Conservation (phyloP, 2,888 invertebrate genomes). For the Abrostola triplasia region DNA sequence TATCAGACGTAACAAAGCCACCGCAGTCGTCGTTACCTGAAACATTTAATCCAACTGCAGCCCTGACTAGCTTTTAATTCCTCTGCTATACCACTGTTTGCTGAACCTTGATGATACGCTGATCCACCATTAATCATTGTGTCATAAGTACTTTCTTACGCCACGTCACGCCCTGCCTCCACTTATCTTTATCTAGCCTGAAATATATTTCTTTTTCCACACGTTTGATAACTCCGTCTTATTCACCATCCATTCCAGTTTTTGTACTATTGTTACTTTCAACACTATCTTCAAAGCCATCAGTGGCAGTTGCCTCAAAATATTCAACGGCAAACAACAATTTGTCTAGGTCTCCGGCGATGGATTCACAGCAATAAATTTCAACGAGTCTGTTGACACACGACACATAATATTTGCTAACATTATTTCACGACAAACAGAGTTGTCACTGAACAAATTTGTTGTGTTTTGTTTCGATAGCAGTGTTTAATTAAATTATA, state of each 20-base stretch:
- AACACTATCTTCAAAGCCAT: constrained; percentile 15
- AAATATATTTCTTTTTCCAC: constrained; percentile 24
- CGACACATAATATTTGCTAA: constrained; percentile 77
- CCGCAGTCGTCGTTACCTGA: constrained; percentile 40
- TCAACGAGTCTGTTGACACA: constrained; percentile 71
- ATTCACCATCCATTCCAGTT: constrained; percentile 37
- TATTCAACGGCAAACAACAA: constrained; percentile 28
- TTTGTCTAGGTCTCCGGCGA: constrained; percentile 48
- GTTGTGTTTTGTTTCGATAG: constrained; percentile 78
- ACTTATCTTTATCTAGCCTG: constrained; percentile 42
- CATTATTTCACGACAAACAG: constrained; percentile 79
- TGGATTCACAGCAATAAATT: constrained; percentile 78
- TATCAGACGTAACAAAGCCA: constrained; percentile 52
- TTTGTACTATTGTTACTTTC: constrained; percentile 21
- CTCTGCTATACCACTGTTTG: constrained; percentile 64
- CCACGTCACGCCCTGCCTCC: constrained; percentile 57
- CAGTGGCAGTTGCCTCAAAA: constrained; percentile 15
- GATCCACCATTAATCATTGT: constrained; percentile 73
- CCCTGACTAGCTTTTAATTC: constrained; percentile 58
- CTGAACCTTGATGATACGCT: constrained; percentile 70
- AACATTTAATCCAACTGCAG: constrained; percentile 52
- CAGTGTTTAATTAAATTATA: constrained; percentile 78
- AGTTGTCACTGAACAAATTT: constrained; percentile 81
- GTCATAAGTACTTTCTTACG: constrained; percentile 68
- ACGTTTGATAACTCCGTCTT: constrained; percentile 12